Percentiles rank a stretch among this genome's conserved stretches.
phyloP scores from a whole-genome alignment of 2,797 vertebrate genomes.

The Muscicapa striata region DNA sequence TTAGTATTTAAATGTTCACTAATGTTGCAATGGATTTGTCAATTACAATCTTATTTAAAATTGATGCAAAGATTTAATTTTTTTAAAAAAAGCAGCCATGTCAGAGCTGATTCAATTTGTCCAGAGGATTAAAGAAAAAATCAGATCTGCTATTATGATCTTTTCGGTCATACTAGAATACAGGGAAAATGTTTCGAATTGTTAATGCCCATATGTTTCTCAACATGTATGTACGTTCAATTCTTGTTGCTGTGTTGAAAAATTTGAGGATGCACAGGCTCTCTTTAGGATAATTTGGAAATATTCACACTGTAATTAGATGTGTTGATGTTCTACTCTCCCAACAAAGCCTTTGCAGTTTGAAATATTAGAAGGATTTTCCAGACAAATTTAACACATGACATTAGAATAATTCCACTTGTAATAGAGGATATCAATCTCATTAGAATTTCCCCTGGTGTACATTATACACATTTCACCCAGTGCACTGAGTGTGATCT shows the following conservation, averaged over 20 bases:
- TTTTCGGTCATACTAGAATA: conserved; percentile 1
- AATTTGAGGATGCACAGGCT: neutral
- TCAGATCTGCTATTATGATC: conserved; percentile 36
- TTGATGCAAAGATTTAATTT: conserved; percentile 66
- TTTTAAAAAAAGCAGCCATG: neutral
- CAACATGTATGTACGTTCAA: neutral
- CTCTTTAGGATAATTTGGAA: neutral
- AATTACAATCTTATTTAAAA: conserved; percentile 75
- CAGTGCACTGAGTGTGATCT: neutral
- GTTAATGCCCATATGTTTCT: neutral
- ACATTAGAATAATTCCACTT: neutral
- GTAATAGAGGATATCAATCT: neutral
- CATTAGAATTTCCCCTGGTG: neutral
- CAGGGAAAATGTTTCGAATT: neutral
- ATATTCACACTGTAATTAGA: neutral
- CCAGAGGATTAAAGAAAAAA: conserved; percentile 45
- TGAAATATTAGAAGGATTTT: neutral
- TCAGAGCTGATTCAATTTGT: conserved; percentile 63
- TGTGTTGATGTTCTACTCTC: neutral
- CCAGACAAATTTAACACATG: neutral
- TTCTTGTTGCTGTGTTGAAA: neutral
- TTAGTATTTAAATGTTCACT: conserved; percentile 82
- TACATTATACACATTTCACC: neutral
- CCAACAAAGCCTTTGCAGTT: neutral
- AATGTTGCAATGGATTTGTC: conserved; percentile 76